These are phyloP conservation scores for Limonius californicus DNA, from an alignment of 1,140 invertebrate species.

Conservation along the genomic window DNA sequence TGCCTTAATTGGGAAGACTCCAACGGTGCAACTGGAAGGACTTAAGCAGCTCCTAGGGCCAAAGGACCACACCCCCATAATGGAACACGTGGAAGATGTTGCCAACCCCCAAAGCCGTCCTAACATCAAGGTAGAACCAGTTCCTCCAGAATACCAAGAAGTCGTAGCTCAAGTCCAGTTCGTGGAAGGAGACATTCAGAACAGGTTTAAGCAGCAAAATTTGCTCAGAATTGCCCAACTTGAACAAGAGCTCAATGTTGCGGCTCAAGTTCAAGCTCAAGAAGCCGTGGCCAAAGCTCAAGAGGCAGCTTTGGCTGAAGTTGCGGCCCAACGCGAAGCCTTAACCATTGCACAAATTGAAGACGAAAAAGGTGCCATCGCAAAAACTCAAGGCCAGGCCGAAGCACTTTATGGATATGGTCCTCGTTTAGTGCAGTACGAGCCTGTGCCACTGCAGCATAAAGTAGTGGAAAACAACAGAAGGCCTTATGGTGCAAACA, in stretches of 20 bases:
- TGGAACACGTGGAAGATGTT: conserved; percentile 20
- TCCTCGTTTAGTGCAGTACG: no score
- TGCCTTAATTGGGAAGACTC: conserved; percentile 33
- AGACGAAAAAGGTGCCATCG: conserved; percentile 29
- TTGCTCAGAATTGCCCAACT: not conserved
- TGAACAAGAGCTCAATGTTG: conserved; percentile 25
- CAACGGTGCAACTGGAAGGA: conserved; percentile 32
- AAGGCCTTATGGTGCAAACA: not conserved
- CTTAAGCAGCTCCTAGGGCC: conserved; percentile 29
- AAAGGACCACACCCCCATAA: conserved; percentile 19
- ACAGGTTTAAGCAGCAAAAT: conserved; percentile 16
- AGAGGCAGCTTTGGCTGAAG: conserved; percentile 24
- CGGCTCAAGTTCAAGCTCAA: conserved; percentile 29
- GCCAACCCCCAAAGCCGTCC: conserved; percentile 20
- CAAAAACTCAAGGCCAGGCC: conserved; percentile 29
- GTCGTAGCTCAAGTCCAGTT: not conserved
- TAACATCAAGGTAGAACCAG: conserved; percentile 9
- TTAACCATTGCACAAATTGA: conserved; percentile 31
- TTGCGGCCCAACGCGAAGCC: conserved; percentile 29
- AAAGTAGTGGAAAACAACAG: not conserved
- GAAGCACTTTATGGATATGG: no score
- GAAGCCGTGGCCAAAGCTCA: conserved; percentile 31
- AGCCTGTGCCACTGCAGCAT: not conserved
- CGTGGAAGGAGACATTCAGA: conserved; percentile 22
- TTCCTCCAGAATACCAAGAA: conserved; percentile 18